A percentile compares a stretch with the other conserved stretches of the same genome.
phyloP scores from a whole-genome alignment of 2,113 vertebrate genomes.

The Heptranchias perlo region DNA sequence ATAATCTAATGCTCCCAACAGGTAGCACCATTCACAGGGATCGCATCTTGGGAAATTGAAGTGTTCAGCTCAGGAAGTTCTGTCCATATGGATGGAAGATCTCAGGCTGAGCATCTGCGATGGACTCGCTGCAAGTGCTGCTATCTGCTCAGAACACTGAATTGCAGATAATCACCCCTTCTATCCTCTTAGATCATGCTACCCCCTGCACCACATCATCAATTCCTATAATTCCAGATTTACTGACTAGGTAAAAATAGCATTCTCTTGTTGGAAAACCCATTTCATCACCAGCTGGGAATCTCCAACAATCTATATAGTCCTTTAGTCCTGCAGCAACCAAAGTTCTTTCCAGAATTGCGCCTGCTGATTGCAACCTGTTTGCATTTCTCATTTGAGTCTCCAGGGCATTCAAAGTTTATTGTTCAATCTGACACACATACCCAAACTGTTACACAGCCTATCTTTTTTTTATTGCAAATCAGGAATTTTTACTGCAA shows the following conservation, averaged over 20 bases:
- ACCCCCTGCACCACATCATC: neutral
- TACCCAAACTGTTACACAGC: neutral
- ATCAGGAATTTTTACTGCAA: neutral
- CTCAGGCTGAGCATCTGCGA: neutral
- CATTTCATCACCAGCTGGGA: neutral
- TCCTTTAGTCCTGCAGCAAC: neutral
- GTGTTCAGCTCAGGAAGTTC: neutral
- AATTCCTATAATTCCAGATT: neutral
- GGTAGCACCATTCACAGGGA: neutral
- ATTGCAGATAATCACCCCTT: too few relatives aligned
- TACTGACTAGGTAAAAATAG: neutral
- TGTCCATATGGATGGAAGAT: neutral
- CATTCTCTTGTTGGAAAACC: neutral
- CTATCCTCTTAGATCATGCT: neutral
- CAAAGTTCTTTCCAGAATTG: neutral
- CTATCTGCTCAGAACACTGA: neutral
- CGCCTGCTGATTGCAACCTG: neutral
- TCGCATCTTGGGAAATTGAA: neutral
- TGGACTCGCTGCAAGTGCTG: neutral
- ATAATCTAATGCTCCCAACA: neutral
- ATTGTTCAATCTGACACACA: neutral
- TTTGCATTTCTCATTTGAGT: neutral
- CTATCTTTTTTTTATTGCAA: neutral
- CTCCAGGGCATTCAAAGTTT: neutral
- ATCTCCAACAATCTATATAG: neutral